Percentiles rank a stretch among this genome's conserved stretches.
Conservation (phyloP, 2,797 vertebrate species). For the Acipenser ruthenus region DNA sequence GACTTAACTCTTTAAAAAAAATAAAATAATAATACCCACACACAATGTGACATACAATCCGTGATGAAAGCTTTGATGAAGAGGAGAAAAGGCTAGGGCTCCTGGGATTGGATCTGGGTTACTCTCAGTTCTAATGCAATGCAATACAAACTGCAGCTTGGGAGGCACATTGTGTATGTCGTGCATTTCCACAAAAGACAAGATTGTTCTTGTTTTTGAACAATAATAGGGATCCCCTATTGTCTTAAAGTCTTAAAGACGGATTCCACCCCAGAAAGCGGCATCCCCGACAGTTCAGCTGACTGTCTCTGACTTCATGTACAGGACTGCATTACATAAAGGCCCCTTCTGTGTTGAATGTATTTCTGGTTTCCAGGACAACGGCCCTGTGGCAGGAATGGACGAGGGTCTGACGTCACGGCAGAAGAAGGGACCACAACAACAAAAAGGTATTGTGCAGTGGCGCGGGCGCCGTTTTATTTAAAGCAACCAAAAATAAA, state of each 20-base stretch:
- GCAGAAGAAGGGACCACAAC: no score
- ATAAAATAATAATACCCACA: neutral
- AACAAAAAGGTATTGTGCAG: no score
- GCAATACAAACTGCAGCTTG: neutral
- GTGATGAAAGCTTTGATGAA: constrained; percentile 1
- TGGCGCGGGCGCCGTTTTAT: no score
- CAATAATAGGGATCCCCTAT: neutral
- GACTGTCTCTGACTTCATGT: neutral
- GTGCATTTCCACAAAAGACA: neutral
- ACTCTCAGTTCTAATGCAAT: neutral
- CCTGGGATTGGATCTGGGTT: constrained; percentile 6
- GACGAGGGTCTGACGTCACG: no score
- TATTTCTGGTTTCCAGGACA: neutral
- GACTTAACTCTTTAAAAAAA: neutral
- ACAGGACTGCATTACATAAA: neutral
- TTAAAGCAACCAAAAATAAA: no score
- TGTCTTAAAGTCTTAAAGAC: constrained; percentile 3
- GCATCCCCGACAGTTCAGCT: neutral
- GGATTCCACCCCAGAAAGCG: constrained; percentile 8
- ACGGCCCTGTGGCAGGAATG: no score
- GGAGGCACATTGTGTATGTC: constrained; percentile 3
- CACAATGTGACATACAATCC: constrained; percentile 3
- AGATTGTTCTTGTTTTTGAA: neutral
- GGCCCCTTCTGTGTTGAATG: neutral
- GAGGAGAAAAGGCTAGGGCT: constrained; percentile 9